A percentile compares a stretch with the other conserved stretches of the same genome.
phyloP scores from a whole-genome alignment of 2,113 vertebrate species.

The Silurus asotus region DNA sequence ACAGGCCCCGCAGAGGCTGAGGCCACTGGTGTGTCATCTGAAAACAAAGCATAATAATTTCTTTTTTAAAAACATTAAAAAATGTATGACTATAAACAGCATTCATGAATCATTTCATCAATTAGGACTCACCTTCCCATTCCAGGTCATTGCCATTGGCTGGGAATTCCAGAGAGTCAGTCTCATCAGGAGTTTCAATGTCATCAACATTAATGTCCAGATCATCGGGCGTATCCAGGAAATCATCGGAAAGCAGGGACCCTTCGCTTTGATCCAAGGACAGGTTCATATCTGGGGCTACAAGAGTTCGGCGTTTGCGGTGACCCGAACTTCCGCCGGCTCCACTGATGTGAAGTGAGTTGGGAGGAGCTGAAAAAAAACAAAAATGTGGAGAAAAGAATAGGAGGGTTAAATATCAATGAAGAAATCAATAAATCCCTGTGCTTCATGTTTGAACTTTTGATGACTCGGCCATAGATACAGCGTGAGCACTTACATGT shows the following conservation, averaged over 20 bases:
- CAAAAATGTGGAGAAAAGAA: background rate
- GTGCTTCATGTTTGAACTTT: background rate
- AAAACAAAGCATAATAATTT: background rate
- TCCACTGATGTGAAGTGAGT: conserved; percentile 75
- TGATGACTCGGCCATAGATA: background rate
- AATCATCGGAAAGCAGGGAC: conserved; percentile 91
- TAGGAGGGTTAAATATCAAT: background rate
- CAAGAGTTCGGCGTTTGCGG: conserved; percentile 85
- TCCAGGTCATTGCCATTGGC: conserved; percentile 92
- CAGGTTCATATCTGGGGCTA: conserved; percentile 94
- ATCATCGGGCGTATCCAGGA: conserved; percentile 92
- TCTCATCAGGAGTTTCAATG: conserved; percentile 94
- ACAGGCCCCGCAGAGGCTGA: conserved; percentile 86
- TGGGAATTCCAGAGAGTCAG: conserved; percentile 93
- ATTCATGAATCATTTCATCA: background rate
- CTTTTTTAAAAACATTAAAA: background rate
- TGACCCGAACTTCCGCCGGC: conserved; percentile 65
- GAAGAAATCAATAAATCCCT: background rate
- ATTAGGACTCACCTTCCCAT: conserved; percentile 87
- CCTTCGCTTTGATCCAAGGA: conserved; percentile 97
- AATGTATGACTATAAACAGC: background rate
- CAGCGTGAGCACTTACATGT: conserved; percentile 77
- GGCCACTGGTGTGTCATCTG: conserved; percentile 93
- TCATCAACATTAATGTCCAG: conserved; percentile 97
- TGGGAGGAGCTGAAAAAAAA: conserved; percentile 78